Evolutionary conservation across 2,113 vertebrate species (phyloP).

Genomic region (Trinectes maculatus): DNA sequence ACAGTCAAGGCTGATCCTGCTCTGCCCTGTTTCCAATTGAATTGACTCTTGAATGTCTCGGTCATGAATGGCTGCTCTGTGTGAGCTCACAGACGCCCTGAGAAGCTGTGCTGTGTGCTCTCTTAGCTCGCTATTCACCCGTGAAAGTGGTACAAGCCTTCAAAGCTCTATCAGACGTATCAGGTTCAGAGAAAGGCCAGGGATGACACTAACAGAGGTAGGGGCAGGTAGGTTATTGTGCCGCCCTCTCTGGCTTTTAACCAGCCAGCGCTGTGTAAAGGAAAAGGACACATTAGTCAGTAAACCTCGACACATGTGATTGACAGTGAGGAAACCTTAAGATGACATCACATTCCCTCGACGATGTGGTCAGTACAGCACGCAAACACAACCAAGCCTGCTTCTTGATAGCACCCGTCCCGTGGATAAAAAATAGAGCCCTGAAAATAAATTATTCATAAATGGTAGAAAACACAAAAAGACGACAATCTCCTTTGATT

Average conservation of each 20-base stretch:
- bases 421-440: too few relatives aligned
- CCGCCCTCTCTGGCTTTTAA: background rate
- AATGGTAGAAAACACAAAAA: too few relatives aligned
- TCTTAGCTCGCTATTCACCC: slow-evolving; percentile 19
- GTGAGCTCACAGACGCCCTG: slow-evolving; percentile 17
- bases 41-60: slow-evolving; percentile 7
- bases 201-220: background rate
- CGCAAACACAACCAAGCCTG: too few relatives aligned
- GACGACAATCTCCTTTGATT: too few relatives aligned
- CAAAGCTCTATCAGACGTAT: slow-evolving; percentile 24
- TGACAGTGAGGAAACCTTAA: slow-evolving; percentile 1
- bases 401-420: too few relatives aligned
- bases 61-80: slow-evolving; percentile 19
- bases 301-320: background rate
- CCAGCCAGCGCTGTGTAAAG: background rate
- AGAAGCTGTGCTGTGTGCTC: slow-evolving; percentile 27
- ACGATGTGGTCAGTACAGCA: background rate
- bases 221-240: background rate
- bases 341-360: background rate
- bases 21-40: slow-evolving; percentile 18
- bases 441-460: too few relatives aligned
- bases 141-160: slow-evolving; percentile 24
- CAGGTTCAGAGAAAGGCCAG: slow-evolving; percentile 2
- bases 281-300: background rate
- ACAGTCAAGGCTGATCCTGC: background rate